phyloP scores from a whole-genome alignment of 30 jellyfish, hydroid and myxozoan species.

The Chironex yamaguchii region DNA sequence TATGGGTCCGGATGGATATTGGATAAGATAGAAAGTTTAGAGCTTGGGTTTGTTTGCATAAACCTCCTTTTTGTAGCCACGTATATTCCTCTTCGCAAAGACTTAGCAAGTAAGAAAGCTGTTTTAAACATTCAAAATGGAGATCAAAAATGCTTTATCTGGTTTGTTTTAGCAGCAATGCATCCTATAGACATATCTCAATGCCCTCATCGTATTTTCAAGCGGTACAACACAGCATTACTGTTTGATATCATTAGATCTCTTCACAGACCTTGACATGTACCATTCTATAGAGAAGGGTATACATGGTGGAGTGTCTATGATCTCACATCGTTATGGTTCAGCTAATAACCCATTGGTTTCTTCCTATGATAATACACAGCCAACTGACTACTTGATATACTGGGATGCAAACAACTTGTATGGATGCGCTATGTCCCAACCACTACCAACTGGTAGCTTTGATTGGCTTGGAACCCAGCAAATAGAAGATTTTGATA shows the following conservation, averaged over 20 bases:
- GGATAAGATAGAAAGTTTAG: too few relatives aligned
- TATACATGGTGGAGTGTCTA: constrained; percentile 49
- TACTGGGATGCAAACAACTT: constrained; percentile 80
- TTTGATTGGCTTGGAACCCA: constrained; percentile 49
- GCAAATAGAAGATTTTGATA: constrained; percentile 4
- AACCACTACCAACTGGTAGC: constrained; percentile 65
- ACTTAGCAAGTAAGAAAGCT: not conserved
- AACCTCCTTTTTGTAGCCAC: constrained; percentile 44
- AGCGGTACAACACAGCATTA: constrained; percentile 45
- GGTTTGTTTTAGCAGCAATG: too few relatives aligned
- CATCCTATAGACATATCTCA: too few relatives aligned
- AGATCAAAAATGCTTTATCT: too few relatives aligned
- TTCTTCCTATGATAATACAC: constrained; percentile 2
- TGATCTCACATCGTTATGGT: constrained; percentile 41
- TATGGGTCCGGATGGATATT: too few relatives aligned
- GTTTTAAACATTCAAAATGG: too few relatives aligned
- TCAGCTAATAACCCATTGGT: constrained; percentile 29
- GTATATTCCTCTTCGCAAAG: constrained; percentile 34
- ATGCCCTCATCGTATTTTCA: too few relatives aligned
- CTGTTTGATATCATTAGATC: constrained; percentile 12
- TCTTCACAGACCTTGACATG: constrained; percentile 32
- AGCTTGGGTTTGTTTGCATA: not conserved
- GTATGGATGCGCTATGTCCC: constrained; percentile 87
- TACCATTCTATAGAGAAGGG: constrained; percentile 50
- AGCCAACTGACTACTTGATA: constrained; percentile 22